phyloP scores from a whole-genome alignment of 2,113 vertebrate genomes.

The Hippolais icterina region DNA sequence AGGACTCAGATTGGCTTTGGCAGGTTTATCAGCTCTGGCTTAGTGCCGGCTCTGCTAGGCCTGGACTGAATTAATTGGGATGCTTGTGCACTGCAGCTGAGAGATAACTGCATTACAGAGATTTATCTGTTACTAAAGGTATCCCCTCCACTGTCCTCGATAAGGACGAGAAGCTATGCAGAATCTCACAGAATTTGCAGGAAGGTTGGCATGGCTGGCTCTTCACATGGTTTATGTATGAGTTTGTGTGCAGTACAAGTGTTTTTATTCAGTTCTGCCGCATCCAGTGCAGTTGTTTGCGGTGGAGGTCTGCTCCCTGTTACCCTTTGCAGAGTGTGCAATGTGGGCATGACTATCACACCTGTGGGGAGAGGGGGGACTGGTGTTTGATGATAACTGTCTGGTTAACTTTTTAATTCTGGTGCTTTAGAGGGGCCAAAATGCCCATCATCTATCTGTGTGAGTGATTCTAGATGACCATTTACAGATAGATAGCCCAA shows the following conservation, averaged over 20 bases:
- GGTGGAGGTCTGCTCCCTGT: background rate
- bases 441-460: background rate
- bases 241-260: background rate
- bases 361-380: background rate
- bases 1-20: slow-evolving; percentile 56
- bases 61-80: slow-evolving; percentile 66
- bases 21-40: slow-evolving; percentile 65
- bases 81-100: slow-evolving; percentile 56
- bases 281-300: background rate
- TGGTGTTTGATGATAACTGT: background rate
- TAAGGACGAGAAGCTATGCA: slow-evolving; percentile 37
- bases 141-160: slow-evolving; percentile 40
- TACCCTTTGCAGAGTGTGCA: background rate
- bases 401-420: background rate
- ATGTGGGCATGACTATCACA: background rate
- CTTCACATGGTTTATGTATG: slow-evolving; percentile 12
- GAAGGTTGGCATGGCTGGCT: slow-evolving; percentile 17
- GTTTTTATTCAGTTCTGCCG: background rate
- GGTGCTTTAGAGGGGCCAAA: background rate
- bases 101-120: slow-evolving; percentile 68
- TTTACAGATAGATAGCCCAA: background rate
- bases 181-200: slow-evolving; percentile 14
- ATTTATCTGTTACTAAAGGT: slow-evolving; percentile 63
- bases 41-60: slow-evolving; percentile 61
- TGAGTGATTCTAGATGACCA: background rate